Evolutionary conservation across 2,113 vertebrate species (phyloP), one percentile per base, ranked within the genome.

Genomic region (Bos javanicus): DNA sequence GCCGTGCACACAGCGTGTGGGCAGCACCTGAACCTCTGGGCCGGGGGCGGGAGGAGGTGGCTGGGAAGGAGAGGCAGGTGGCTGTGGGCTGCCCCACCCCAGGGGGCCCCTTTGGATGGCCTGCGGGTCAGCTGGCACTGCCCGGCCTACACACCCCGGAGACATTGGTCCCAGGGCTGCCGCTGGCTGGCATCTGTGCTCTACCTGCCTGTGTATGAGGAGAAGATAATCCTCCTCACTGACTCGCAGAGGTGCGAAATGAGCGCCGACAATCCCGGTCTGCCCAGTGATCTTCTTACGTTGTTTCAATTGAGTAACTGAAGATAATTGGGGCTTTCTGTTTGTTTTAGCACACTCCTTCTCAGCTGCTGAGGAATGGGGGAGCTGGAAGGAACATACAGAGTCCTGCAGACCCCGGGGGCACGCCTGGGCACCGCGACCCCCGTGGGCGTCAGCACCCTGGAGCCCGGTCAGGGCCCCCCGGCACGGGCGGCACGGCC

Each of bases 381-480:
- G 91, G 99, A 99, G 86, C 99, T 99, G 23, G 99, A 99, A 98
- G 99, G 99, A 67, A 99, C 99, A 0, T 99, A 99, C 97, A 99
- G 99, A 97, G 98, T 98, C 80, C 97, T 99, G 95, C 99, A 99
- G 98, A 99, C 99, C 2, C 99, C 99, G 0, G 99, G 99, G 54
- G 99, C 99, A 33, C 99, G 99, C 86, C 98, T 99, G 95, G 99
- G 99, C 5, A 97, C 98, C 89, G 99, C 99, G 98, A 99, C 99
- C 96, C 99, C 98, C 0, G 57, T 98, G 0, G 99, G 99, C 30
- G 99, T 99, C 97, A 99, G 99, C 92, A 99, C 99, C 1, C 95
- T 99, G 95, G 99, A 99, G 97, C 98, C 99, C 0, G 99, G 99
- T n/a, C 99, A 99, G 98, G 56, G 99, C 99, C 90, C 98, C 82